phyloP scores from a whole-genome alignment of 1,140 invertebrate species.

The Phortica variegata region DNA sequence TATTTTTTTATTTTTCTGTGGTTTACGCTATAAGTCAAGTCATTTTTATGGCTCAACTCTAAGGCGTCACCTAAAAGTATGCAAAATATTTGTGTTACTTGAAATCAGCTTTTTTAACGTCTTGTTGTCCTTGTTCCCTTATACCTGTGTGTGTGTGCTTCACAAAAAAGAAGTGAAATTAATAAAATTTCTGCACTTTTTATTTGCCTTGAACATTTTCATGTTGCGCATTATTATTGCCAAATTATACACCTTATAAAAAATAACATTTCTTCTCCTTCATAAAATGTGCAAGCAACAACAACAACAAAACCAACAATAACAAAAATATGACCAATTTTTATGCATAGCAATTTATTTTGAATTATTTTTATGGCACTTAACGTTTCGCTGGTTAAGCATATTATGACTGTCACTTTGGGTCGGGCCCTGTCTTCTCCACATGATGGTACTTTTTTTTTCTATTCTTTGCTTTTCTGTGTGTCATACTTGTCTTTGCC shows the following conservation, averaged over 20 bases:
- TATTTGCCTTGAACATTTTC: conserved; percentile 25
- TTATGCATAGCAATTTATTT: conserved; percentile 57
- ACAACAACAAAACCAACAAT: too few relatives aligned
- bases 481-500: too few relatives aligned
- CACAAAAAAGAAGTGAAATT: conserved; percentile 23
- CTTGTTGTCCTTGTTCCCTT: conserved; percentile 9
- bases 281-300: too few relatives aligned
- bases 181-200: conserved; percentile 27
- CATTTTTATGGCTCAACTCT: conserved; percentile 49
- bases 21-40: conserved; percentile 18
- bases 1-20: too few relatives aligned
- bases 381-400: conserved; percentile 31
- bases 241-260: conserved; percentile 55
- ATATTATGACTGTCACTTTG: too few relatives aligned
- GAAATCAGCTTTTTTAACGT: conserved; percentile 46
- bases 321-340: conserved; percentile 32
- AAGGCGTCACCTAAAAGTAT: conserved; percentile 34
- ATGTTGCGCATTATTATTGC: conserved; percentile 55
- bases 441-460: too few relatives aligned
- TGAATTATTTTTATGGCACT: conserved; percentile 57
- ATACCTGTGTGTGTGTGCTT: too few relatives aligned
- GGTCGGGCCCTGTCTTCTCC: too few relatives aligned
- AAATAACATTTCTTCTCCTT: conserved; percentile 27
- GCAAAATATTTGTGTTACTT: conserved; percentile 47
- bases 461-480: too few relatives aligned